These are phyloP conservation scores for Zapornia atra DNA, from an alignment of 2,113 vertebrate genomes.

Conservation along the genomic window DNA sequence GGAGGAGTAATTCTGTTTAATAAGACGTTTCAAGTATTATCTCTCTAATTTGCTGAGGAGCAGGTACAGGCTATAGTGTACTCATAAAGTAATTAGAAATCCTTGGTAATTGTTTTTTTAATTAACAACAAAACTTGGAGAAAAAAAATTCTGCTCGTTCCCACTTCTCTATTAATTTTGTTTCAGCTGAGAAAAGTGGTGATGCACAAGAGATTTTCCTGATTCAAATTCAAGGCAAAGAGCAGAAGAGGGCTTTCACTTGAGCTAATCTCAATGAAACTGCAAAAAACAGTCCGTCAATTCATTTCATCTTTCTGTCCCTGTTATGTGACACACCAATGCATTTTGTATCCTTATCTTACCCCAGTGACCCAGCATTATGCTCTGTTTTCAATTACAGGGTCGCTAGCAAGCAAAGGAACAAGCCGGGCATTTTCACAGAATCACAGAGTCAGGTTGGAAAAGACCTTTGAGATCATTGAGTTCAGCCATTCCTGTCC, in stretches of 20 bases:
- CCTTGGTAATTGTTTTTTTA: slow-evolving; percentile 73
- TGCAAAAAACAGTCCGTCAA: not conserved
- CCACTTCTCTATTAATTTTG: slow-evolving; percentile 70
- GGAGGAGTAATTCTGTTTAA: slow-evolving; percentile 67
- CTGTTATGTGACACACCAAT: not conserved
- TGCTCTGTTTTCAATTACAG: not conserved
- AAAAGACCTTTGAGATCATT: no score
- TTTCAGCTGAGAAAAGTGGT: slow-evolving; percentile 32
- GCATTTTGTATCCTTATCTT: not conserved
- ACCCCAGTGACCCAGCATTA: not conserved
- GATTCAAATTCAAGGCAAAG: not conserved
- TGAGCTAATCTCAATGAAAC: not conserved
- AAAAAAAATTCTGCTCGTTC: slow-evolving; percentile 4
- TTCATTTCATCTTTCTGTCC: not conserved
- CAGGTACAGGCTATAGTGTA: slow-evolving; percentile 52
- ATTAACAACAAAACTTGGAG: slow-evolving; percentile 74
- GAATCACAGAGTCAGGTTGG: no score
- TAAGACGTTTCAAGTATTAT: slow-evolving; percentile 66
- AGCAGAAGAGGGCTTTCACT: not conserved
- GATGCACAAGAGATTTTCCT: slow-evolving; percentile 52
- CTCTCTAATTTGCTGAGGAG: slow-evolving; percentile 69
- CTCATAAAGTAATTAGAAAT: slow-evolving; percentile 76
- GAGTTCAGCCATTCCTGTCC: no score
- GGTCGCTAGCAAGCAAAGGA: not conserved
- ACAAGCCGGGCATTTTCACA: not conserved